Evolutionary conservation across 2,113 vertebrate genomes (phyloP).

Genomic region (Serinus canaria): DNA sequence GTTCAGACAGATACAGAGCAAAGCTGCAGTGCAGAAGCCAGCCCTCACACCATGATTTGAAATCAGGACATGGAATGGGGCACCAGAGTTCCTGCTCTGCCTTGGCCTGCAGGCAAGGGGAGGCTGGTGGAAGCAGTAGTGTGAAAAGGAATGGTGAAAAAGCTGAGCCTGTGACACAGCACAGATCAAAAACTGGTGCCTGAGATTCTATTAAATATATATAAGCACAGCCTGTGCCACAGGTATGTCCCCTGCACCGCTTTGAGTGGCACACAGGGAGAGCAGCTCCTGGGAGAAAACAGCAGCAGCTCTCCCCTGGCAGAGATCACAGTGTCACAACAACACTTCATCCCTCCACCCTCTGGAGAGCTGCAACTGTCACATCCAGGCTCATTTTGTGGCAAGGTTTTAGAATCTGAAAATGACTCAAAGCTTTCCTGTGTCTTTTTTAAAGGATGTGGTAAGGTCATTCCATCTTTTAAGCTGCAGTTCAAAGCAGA

Average conservation of each 20-base stretch:
- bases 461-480: background rate
- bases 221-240: background rate
- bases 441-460: background rate
- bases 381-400: background rate
- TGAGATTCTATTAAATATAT: background rate
- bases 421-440: background rate
- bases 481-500: background rate
- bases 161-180: background rate
- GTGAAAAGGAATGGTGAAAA: background rate
- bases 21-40: background rate
- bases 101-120: background rate
- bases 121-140: background rate
- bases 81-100: background rate
- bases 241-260: background rate
- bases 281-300: background rate
- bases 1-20: background rate
- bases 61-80: background rate
- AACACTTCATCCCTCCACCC: background rate
- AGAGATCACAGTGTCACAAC: background rate
- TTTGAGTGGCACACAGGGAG: rapidly evolving
- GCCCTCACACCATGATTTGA: background rate
- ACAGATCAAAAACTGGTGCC: background rate
- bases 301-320: background rate
- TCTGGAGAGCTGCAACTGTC: background rate
- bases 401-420: background rate